phyloP scores from a whole-genome alignment of 2,888 invertebrate species.

The Rhopalosiphum nymphaeae region DNA sequence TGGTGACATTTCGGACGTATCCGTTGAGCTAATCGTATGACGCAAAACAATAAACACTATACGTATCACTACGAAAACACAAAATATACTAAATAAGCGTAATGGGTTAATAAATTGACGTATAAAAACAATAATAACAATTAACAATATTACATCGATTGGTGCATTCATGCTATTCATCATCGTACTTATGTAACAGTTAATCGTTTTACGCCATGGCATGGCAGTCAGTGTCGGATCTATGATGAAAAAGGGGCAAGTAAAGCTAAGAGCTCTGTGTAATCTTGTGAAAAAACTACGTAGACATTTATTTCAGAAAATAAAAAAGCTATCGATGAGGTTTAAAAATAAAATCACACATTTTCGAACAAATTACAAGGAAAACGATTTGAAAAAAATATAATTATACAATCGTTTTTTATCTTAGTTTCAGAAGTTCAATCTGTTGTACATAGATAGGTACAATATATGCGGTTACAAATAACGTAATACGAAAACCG shows the following conservation, averaged over 20 bases:
- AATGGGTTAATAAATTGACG: not conserved
- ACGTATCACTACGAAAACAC: not conserved
- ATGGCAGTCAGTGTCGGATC: not conserved
- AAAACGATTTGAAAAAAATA: not conserved
- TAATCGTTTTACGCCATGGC: too few relatives aligned
- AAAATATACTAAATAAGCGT: not conserved
- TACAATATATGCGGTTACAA: not conserved
- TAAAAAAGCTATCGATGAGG: not conserved
- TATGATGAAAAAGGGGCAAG: not conserved
- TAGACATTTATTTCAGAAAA: not conserved
- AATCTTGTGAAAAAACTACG: not conserved
- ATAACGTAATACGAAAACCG: not conserved
- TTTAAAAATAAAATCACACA: not conserved
- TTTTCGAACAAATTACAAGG: not conserved
- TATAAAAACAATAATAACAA: not conserved
- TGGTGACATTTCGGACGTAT: not conserved
- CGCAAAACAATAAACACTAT: not conserved
- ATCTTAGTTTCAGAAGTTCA: too few relatives aligned
- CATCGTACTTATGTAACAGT: too few relatives aligned
- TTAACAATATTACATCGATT: not conserved
- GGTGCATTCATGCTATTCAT: not conserved
- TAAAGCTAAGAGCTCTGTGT: not conserved
- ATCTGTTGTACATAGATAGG: not conserved
- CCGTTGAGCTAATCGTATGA: not conserved
- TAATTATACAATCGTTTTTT: not conserved